A percentile compares a stretch with the other conserved stretches of the same genome.
Conservation (phyloP, 1,140 invertebrate genomes). For the Drosophila mojavensis region DNA sequence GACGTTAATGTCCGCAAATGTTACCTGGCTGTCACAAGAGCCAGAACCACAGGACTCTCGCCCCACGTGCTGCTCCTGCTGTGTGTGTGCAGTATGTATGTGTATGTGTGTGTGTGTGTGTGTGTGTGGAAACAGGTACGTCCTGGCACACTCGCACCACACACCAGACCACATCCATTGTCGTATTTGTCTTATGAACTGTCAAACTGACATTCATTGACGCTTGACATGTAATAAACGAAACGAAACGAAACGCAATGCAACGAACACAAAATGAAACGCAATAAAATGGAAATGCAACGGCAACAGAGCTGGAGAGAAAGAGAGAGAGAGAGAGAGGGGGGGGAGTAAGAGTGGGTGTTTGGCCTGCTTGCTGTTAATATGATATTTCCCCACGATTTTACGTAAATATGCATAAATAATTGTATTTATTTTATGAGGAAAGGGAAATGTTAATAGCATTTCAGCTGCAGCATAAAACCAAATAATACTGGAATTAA, state of each 20-base stretch:
- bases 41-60: background rate
- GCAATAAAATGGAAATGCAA: slow-evolving; percentile 37
- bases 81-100: no score
- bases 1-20: slow-evolving; percentile 70
- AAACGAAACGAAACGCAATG: slow-evolving; percentile 58
- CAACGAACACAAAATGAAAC: slow-evolving; percentile 37
- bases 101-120: background rate
- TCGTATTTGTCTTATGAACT: slow-evolving; percentile 78
- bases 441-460: slow-evolving; percentile 12
- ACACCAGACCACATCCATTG: slow-evolving; percentile 36
- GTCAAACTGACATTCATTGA: slow-evolving; percentile 77
- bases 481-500: slow-evolving; percentile 1
- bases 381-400: slow-evolving; percentile 63
- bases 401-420: slow-evolving; percentile 27
- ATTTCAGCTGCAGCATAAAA: background rate
- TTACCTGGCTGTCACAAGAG: slow-evolving; percentile 51
- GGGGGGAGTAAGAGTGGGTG: background rate
- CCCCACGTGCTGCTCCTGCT: background rate
- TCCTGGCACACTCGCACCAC: slow-evolving; percentile 9
- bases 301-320: background rate
- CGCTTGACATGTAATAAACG: slow-evolving; percentile 74
- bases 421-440: slow-evolving; percentile 29
- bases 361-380: slow-evolving; percentile 25
- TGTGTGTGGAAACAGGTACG: background rate
- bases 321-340: background rate